Evolutionary conservation across 2,797 vertebrate genomes (phyloP).

Genomic region (Sebastes kiyomatsui): DNA sequence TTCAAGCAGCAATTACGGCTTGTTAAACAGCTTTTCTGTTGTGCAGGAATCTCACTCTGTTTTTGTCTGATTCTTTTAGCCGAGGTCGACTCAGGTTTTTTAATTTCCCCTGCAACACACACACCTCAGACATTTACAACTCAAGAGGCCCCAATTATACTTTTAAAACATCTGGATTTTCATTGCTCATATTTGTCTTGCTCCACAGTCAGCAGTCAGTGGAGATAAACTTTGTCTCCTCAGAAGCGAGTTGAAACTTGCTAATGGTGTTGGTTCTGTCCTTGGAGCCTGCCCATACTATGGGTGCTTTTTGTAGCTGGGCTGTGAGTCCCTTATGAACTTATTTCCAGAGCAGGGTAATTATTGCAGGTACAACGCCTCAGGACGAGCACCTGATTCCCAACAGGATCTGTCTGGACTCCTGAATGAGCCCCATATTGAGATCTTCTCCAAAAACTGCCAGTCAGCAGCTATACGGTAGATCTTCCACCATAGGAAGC

Average conservation of each 20-base stretch:
- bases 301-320: conserved; percentile 63
- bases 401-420: conserved; percentile 69
- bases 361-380: conserved; percentile 75
- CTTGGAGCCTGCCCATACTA: conserved; percentile 54
- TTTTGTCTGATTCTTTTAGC: conserved; percentile 51
- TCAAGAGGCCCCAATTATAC: conserved; percentile 55
- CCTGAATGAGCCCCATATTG: conserved; percentile 46
- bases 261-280: conserved; percentile 59
- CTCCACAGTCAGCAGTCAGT: conserved; percentile 25
- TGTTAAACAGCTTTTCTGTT: conserved; percentile 64
- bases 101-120: conserved; percentile 39
- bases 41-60: conserved; percentile 52
- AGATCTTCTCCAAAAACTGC: conserved; percentile 53
- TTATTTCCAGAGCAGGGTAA: conserved; percentile 76
- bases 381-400: conserved; percentile 70
- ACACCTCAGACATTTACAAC: conserved; percentile 29
- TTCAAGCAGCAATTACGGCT: conserved; percentile 58
- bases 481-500: conserved; percentile 23
- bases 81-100: conserved; percentile 42
- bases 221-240: conserved; percentile 60
- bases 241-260: conserved; percentile 58
- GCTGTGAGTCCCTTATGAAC: conserved; percentile 72
- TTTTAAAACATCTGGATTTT: conserved; percentile 54
- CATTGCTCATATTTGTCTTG: conserved; percentile 19
- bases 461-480: conserved; percentile 23